Conservation (phyloP, 35 echinoderm and acorn worm genomes). For the Holothuria glaberrima region DNA sequence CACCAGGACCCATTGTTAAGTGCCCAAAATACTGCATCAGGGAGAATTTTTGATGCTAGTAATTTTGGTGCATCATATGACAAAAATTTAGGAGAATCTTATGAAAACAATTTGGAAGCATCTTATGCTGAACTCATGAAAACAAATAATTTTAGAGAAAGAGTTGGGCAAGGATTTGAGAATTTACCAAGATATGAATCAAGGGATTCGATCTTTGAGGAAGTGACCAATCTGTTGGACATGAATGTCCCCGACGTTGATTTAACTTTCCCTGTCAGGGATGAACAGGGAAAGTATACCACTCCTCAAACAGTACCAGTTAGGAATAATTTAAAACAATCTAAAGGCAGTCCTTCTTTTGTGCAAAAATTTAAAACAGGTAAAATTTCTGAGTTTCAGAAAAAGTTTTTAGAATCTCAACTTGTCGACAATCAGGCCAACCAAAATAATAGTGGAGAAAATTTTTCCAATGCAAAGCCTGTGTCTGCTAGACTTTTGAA, state of each 20-base stretch:
- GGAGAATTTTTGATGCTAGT: background rate
- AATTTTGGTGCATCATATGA: background rate
- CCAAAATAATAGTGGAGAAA: background rate
- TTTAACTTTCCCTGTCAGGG: background rate
- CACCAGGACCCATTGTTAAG: background rate
- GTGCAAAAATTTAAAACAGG: background rate
- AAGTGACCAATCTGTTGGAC: constrained; percentile 11
- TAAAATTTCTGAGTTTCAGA: background rate
- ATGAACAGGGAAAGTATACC: background rate
- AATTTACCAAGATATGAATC: background rate
- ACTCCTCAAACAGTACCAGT: background rate
- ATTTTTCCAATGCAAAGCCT: too few relatives aligned
- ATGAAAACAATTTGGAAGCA: too few relatives aligned
- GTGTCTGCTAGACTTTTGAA: too few relatives aligned
- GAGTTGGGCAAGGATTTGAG: background rate
- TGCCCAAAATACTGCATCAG: background rate
- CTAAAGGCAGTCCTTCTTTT: too few relatives aligned
- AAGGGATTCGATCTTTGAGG: background rate
- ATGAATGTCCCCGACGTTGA: background rate
- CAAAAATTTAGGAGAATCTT: too few relatives aligned
- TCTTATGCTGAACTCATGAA: too few relatives aligned
- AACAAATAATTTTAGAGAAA: background rate
- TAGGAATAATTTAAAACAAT: too few relatives aligned
- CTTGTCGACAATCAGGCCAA: background rate
- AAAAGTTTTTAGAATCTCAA: background rate